Evolutionary conservation across 35 echinoderm and acorn worm species (phyloP).

Genomic region (Lytechinus variegatus): DNA sequence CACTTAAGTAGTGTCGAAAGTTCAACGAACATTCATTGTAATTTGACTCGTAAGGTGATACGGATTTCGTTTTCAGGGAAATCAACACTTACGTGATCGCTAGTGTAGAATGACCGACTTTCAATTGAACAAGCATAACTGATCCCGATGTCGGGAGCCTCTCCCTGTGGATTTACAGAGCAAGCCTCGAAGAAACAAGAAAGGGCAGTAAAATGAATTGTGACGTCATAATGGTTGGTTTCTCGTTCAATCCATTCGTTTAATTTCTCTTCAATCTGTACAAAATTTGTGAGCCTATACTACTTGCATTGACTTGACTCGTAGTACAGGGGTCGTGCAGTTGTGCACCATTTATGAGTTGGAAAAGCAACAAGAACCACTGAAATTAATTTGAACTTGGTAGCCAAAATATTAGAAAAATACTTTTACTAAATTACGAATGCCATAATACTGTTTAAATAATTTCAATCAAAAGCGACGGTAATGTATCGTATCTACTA

Average conservation of each 20-base stretch:
- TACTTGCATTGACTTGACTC: too few species aligned
- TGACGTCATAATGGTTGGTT: neutral
- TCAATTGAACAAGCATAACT: neutral
- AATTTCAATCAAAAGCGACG: too few species aligned
- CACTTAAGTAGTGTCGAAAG: neutral
- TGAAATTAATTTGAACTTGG: too few species aligned
- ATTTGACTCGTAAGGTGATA: neutral
- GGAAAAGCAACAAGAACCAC: too few species aligned
- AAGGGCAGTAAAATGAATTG: neutral
- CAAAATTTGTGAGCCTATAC: too few species aligned
- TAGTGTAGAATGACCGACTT: neutral
- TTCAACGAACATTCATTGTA: slow-evolving; percentile 3
- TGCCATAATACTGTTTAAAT: too few species aligned
- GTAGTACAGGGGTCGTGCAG: too few species aligned
- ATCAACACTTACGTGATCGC: neutral
- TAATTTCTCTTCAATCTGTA: neutral
- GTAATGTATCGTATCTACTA: too few species aligned
- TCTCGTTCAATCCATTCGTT: neutral
- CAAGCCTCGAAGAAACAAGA: neutral
- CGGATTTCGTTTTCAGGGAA: neutral
- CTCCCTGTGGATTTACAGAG: neutral
- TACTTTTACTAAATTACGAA: too few species aligned
- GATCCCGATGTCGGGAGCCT: neutral
- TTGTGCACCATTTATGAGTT: too few species aligned
- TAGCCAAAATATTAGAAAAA: too few species aligned